Evolutionary conservation across 2,888 invertebrate species (phyloP).

Genomic region (Cartodere bifasciata): DNA sequence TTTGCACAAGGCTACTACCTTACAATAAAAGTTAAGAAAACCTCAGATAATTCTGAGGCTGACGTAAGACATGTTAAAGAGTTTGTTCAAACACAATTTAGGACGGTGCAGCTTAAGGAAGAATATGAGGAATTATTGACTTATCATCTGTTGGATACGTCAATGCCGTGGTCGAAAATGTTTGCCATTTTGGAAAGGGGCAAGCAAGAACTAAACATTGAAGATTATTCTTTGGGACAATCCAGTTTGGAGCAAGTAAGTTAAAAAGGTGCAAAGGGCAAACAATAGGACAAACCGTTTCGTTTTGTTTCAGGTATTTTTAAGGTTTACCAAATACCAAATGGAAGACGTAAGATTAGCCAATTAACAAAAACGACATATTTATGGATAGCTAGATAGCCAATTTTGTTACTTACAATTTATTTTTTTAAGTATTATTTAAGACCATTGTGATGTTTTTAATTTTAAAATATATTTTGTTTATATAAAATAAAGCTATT

Average conservation of each 20-base stretch:
- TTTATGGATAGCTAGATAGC: too few relatives aligned
- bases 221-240: conserved; percentile 66
- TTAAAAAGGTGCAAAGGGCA: too few relatives aligned
- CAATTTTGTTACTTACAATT: too few relatives aligned
- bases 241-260: conserved; percentile 56
- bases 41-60: conserved; percentile 9
- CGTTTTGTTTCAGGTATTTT: conserved; percentile 36
- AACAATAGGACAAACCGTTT: not conserved
- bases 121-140: conserved; percentile 53
- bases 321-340: conserved; percentile 47
- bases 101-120: conserved; percentile 37
- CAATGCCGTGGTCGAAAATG: conserved; percentile 52
- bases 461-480: too few relatives aligned
- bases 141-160: conserved; percentile 45
- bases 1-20: conserved; percentile 42
- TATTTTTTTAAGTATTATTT: too few relatives aligned
- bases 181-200: conserved; percentile 52
- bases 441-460: too few relatives aligned
- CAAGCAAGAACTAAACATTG: conserved; percentile 35
- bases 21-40: conserved; percentile 26
- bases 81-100: conserved; percentile 15
- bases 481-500: too few relatives aligned
- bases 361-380: too few relatives aligned
- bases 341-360: conserved; percentile 7
- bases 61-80: conserved; percentile 12